Conservation (phyloP, 2,888 invertebrate species). For the Chymomyza fuscimana region DNA sequence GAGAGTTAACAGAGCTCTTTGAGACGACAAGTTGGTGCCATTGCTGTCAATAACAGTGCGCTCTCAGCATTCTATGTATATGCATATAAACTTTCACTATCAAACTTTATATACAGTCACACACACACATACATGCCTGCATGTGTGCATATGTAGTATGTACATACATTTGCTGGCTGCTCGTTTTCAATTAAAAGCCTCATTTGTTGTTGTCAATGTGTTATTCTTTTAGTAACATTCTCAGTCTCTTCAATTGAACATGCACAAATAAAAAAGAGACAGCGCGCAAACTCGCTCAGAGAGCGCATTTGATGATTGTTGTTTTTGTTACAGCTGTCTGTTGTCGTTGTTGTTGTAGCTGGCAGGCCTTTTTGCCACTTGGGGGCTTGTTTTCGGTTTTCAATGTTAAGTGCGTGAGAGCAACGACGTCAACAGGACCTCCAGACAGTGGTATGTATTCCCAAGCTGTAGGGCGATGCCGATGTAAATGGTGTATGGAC, state of each 20-base stretch:
- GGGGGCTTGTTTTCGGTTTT: constrained; percentile 72
- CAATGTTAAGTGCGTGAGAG: constrained; percentile 66
- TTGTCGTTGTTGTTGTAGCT: constrained; percentile 27
- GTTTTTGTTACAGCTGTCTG: constrained; percentile 17
- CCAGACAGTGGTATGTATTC: constrained; percentile 29
- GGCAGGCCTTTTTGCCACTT: constrained; percentile 63
- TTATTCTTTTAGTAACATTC: constrained; percentile 5
- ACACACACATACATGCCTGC: background rate
- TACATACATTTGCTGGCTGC: constrained; percentile 24
- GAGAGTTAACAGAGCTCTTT: constrained; percentile 40
- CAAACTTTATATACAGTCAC: constrained; percentile 34
- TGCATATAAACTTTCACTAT: constrained; percentile 60
- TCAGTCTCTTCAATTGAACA: background rate
- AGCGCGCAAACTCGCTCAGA: constrained; percentile 50
- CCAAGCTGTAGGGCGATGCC: constrained; percentile 39
- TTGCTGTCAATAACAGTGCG: background rate
- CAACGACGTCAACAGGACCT: constrained; percentile 37
- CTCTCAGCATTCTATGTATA: background rate
- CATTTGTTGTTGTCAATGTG: constrained; percentile 10
- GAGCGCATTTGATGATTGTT: constrained; percentile 20
- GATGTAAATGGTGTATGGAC: constrained; percentile 26
- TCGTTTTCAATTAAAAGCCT: constrained; percentile 14
- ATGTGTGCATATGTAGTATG: background rate
- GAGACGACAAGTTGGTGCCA: constrained; percentile 33
- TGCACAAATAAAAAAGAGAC: background rate